Evolutionary conservation across 2,113 vertebrate genomes (phyloP), one percentile per base, ranked within the genome.

Genomic region (Brienomyrus longianalis): DNA sequence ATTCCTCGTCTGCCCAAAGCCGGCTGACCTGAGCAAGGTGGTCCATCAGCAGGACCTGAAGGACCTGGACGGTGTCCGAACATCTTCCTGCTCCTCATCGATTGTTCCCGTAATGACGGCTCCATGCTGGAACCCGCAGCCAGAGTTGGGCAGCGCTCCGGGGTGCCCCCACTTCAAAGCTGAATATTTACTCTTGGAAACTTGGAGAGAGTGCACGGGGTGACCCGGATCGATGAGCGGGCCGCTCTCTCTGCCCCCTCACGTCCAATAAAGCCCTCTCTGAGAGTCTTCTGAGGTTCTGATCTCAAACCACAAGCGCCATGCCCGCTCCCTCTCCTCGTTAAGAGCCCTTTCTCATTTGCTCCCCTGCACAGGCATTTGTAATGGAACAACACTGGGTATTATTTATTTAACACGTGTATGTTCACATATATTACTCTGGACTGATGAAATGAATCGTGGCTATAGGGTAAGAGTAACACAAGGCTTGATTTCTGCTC

Each of bases 181-280:
- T 98, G 97, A 97, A 98, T 98, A 98, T 99, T 99, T 99, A 99
- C 98, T 98, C 97, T 98, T 97, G 97, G 97, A 98, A 98, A 98
- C 98, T 97, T 98, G 98, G 98, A 96, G 96, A 98, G 98, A 99
- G 98, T 98, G 98, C 98, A 98, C 97, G 96, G 96, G 96, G 93
- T 97, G 97, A 98, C 98, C 98, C 43, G 96, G 96, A 98, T 99
- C 98, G 97, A 99, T 99, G 98, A 97, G 94, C 96, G 97, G 97
- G 97, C 97, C 96, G 97, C 96, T 97, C 97, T 97, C 94, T 91
- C 94, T 95, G 95, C 95, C 95, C 94, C 94, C 94, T 94, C 93
- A 94, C 97, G 97, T 97, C 97, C 98, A 99, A 99, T 98, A 98
- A 99, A 98, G 97, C 97, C 97, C 97, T 97, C 96, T 95, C 96